Percentiles rank a stretch among this genome's conserved stretches.
These are phyloP conservation scores for Mythimna ferrago DNA, from an alignment of 2,888 invertebrate species.

Conservation along the genomic window DNA sequence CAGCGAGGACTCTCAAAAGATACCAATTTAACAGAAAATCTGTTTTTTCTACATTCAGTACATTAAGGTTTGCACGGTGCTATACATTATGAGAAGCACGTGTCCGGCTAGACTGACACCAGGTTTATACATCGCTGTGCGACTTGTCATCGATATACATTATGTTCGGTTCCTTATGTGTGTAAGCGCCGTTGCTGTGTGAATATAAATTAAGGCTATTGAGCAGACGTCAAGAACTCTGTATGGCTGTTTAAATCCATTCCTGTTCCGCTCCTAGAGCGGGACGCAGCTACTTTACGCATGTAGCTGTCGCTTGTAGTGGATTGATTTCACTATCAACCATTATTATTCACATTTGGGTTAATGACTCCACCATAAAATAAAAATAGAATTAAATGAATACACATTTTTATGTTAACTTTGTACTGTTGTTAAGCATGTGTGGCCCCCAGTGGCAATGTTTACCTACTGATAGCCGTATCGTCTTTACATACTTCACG, in stretches of 20 bases:
- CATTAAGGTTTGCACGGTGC: background rate
- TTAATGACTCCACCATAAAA: conserved; percentile 48
- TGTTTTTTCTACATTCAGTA: conserved; percentile 17
- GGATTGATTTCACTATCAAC: conserved; percentile 46
- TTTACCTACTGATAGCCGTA: conserved; percentile 68
- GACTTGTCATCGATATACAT: conserved; percentile 76
- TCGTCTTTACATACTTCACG: conserved; percentile 56
- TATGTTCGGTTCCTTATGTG: conserved; percentile 76
- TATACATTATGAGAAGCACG: conserved; percentile 31
- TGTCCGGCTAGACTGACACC: conserved; percentile 31
- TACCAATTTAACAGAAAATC: conserved; percentile 41
- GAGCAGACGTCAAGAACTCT: conserved; percentile 69
- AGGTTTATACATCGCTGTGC: conserved; percentile 64
- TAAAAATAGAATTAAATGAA: conserved; percentile 50
- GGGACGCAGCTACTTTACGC: conserved; percentile 48
- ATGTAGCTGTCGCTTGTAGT: conserved; percentile 44
- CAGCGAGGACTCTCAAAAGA: conserved; percentile 44
- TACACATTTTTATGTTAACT: conserved; percentile 51
- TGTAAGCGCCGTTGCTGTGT: conserved; percentile 70
- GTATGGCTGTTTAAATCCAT: conserved; percentile 61
- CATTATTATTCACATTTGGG: conserved; percentile 45
- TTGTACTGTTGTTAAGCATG: conserved; percentile 43
- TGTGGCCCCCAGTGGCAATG: conserved; percentile 56
- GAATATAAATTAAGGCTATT: conserved; percentile 81
- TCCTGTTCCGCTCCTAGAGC: conserved; percentile 63